Conservation (phyloP, 2,113 vertebrate genomes). For the Leptobrachium ailaonicum region DNA sequence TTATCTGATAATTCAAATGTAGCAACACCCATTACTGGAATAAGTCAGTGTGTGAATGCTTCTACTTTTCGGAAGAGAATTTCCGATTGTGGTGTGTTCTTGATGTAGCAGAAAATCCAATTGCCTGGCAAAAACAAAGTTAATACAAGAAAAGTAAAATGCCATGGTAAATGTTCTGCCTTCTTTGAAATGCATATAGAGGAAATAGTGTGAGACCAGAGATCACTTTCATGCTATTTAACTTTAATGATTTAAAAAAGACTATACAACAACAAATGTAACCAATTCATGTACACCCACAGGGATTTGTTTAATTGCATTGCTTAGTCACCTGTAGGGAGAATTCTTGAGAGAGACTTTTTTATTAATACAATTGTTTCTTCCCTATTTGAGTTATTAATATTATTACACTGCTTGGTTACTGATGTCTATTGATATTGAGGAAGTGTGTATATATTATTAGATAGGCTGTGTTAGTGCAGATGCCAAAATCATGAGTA, state of each 20-base stretch:
- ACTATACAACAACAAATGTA: slow-evolving; percentile 37
- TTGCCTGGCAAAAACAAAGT: slow-evolving; percentile 40
- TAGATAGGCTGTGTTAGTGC: no score
- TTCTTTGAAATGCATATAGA: slow-evolving; percentile 30
- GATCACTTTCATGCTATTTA: slow-evolving; percentile 42
- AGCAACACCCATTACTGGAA: slow-evolving; percentile 2
- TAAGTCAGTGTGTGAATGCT: slow-evolving; percentile 22
- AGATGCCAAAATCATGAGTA: no score
- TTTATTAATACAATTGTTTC: not conserved
- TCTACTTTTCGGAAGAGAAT: slow-evolving; percentile 24
- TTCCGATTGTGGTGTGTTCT: slow-evolving; percentile 21
- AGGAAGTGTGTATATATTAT: no score
- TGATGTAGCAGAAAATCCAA: slow-evolving; percentile 44
- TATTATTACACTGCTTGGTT: no score
- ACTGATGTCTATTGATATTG: no score
- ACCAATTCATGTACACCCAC: not conserved
- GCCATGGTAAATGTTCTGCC: slow-evolving; percentile 41
- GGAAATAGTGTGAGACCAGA: slow-evolving; percentile 33
- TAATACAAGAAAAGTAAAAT: slow-evolving; percentile 43
- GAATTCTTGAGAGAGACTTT: not conserved
- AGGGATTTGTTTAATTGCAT: slow-evolving; percentile 21
- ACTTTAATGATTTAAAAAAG: slow-evolving; percentile 24
- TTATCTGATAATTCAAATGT: slow-evolving; percentile 9
- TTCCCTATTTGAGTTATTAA: no score
- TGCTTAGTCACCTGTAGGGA: not conserved